Conservation (phyloP, 1,140 invertebrate species). For the Macrobrachium nipponense region DNA sequence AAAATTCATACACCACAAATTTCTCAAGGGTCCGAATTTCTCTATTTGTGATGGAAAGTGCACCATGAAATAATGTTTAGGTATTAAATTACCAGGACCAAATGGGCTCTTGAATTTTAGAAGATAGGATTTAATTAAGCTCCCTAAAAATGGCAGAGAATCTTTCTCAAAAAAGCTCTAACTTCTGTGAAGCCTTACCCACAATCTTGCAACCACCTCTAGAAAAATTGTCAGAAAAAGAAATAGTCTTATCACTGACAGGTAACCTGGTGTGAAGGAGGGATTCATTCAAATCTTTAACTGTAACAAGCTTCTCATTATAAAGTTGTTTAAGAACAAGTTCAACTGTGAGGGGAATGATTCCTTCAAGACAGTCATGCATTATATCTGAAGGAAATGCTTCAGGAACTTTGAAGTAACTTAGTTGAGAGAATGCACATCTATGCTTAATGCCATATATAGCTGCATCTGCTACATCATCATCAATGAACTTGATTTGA, state of each 20-base stretch:
- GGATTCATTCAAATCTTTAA: neutral
- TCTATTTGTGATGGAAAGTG: neutral
- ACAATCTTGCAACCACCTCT: neutral
- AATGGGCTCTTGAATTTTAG: conserved; percentile 1
- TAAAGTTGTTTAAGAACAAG: neutral
- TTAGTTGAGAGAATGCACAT: neutral
- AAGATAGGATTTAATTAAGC: neutral
- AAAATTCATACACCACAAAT: conserved; percentile 23
- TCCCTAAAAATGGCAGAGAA: neutral
- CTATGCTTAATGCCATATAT: conserved; percentile 1
- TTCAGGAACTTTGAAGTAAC: neutral
- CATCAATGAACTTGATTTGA: conserved; percentile 2
- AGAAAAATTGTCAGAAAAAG: conserved; percentile 2
- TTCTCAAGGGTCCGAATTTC: conserved; percentile 34
- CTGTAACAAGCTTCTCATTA: neutral
- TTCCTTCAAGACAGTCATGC: conserved; percentile 8
- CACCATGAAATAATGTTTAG: neutral
- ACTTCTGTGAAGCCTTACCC: conserved; percentile 1
- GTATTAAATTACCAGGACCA: conserved; percentile 2
- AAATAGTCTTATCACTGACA: neutral
- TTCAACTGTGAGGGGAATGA: neutral
- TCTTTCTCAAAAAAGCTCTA: neutral
- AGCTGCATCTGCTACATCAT: neutral
- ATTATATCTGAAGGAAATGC: neutral
- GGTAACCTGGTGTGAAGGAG: conserved; percentile 1